A percentile compares a stretch with the other conserved stretches of the same genome.
Evolutionary conservation across 1,140 invertebrate genomes (phyloP).

Genomic region (Venturia canescens): DNA sequence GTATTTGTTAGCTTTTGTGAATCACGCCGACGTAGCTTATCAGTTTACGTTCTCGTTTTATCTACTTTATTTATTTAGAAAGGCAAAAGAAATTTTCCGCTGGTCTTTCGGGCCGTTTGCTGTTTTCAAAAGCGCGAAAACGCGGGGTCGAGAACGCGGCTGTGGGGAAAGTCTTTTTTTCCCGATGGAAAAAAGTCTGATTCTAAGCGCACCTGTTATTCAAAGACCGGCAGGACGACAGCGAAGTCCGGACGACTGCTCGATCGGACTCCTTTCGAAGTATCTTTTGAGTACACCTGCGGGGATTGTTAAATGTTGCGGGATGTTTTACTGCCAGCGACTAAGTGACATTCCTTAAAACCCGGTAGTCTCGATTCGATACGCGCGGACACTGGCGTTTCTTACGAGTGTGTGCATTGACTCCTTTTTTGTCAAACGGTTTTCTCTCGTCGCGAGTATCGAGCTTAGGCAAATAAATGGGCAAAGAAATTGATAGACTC

Average conservation of each 20-base stretch:
- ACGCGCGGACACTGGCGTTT: too few relatives aligned
- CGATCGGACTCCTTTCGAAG: background rate
- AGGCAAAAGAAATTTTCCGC: background rate
- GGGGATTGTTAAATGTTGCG: background rate
- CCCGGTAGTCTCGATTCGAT: too few relatives aligned
- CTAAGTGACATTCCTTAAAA: background rate
- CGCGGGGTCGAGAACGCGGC: background rate
- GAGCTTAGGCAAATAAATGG: too few relatives aligned
- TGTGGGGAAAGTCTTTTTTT: slow-evolving; percentile 7
- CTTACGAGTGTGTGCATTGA: too few relatives aligned
- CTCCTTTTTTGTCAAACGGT: too few relatives aligned
- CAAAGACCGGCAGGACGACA: background rate
- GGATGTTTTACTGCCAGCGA: background rate
- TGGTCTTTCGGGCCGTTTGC: background rate
- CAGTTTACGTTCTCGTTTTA: too few relatives aligned
- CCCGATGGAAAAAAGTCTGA: background rate
- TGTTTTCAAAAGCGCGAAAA: background rate
- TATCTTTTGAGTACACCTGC: background rate
- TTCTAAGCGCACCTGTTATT: background rate
- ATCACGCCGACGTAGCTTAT: too few relatives aligned
- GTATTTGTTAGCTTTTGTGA: too few relatives aligned
- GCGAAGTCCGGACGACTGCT: background rate
- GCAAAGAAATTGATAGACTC: too few relatives aligned
- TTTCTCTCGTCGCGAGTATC: too few relatives aligned
- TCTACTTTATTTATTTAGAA: too few relatives aligned